These are phyloP conservation scores for Euura lappo DNA, from an alignment of 1,140 invertebrate species.

Conservation along the genomic window DNA sequence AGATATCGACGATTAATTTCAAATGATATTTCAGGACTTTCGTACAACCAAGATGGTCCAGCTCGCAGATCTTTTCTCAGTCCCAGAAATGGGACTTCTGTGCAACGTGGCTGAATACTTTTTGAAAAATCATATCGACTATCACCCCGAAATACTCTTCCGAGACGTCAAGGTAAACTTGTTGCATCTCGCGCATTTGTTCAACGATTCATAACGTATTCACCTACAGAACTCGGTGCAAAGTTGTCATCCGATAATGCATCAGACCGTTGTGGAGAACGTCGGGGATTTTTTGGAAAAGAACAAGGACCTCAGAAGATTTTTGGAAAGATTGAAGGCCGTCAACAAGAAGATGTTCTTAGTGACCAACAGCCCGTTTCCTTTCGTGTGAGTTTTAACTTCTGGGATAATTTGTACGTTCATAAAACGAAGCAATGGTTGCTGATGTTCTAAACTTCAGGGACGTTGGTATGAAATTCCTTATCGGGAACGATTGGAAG, in stretches of 20 bases:
- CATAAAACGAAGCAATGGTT: too few relatives aligned
- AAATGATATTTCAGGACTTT: slow-evolving; percentile 36
- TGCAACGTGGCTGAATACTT: slow-evolving; percentile 96
- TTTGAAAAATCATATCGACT: slow-evolving; percentile 86
- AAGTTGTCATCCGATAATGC: slow-evolving; percentile 90
- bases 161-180: slow-evolving; percentile 86
- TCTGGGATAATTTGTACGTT: too few relatives aligned
- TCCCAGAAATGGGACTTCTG: slow-evolving; percentile 93
- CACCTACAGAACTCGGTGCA: slow-evolving; percentile 81
- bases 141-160: slow-evolving; percentile 95
- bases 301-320: slow-evolving; percentile 75
- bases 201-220: slow-evolving; percentile 16
- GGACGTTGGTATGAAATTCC: slow-evolving; percentile 88
- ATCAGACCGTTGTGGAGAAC: slow-evolving; percentile 81
- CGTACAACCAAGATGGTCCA: slow-evolving; percentile 85
- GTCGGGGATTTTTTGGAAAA: slow-evolving; percentile 82
- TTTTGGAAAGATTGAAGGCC: slow-evolving; percentile 77
- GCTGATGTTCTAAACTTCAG: slow-evolving; percentile 58
- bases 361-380: slow-evolving; percentile 95
- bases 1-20: too few relatives aligned
- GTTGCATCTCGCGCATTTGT: background rate
- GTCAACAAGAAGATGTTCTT: slow-evolving; percentile 91
- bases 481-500: slow-evolving; percentile 89
- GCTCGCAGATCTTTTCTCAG: slow-evolving; percentile 94
- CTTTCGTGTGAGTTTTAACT: slow-evolving; percentile 87